These are phyloP conservation scores for Rhinoraja longicauda DNA, from an alignment of 2,797 vertebrate species.

Conservation along the genomic window DNA sequence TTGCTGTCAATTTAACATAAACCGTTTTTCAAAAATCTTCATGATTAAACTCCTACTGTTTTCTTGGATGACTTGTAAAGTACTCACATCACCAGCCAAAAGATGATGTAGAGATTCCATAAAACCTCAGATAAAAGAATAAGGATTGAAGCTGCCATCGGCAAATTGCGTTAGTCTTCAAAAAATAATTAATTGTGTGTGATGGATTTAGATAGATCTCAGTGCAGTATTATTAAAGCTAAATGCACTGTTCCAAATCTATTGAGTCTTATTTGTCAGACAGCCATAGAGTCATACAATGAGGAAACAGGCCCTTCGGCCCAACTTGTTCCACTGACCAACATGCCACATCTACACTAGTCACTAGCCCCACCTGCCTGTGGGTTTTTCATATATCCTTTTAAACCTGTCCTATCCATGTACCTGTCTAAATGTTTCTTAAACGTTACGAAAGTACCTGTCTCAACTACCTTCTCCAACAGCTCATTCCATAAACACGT, in stretches of 20 bases:
- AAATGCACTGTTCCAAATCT: not conserved
- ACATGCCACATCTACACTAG: no score
- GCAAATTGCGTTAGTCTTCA: not conserved
- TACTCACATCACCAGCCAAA: not conserved
- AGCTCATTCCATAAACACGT: no score
- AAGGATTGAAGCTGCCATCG: not conserved
- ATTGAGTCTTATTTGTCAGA: not conserved
- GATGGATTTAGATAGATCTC: not conserved
- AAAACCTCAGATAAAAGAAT: conserved; percentile 11
- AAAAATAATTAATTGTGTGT: not conserved
- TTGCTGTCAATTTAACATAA: not conserved
- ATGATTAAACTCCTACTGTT: not conserved
- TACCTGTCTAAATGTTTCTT: no score
- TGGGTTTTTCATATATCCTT: no score
- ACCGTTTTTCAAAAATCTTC: not conserved
- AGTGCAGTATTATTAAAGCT: not conserved
- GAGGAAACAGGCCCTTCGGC: no score
- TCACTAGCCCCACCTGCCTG: no score
- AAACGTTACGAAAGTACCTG: no score
- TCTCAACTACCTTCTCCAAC: no score
- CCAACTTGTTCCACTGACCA: no score
- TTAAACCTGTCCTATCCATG: no score
- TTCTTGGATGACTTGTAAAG: not conserved
- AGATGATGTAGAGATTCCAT: no score
- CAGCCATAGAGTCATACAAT: not conserved